Evolutionary conservation across 2,113 vertebrate genomes (phyloP).

Genomic region (Nanorana parkeri): DNA sequence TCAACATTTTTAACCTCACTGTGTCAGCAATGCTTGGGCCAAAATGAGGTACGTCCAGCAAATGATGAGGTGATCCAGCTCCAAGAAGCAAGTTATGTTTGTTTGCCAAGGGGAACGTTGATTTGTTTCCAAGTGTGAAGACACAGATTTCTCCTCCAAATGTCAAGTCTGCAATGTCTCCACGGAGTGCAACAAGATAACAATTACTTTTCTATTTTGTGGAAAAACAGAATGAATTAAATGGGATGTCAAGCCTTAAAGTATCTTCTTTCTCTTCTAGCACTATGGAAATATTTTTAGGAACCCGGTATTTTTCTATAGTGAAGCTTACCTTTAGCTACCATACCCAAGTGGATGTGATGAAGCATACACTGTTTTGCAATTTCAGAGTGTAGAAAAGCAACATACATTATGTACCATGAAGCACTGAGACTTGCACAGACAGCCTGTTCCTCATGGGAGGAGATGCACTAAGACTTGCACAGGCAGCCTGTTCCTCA

Average conservation of each 20-base stretch:
- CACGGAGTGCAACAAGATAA: conserved; percentile 49
- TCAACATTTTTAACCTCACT: conserved; percentile 58
- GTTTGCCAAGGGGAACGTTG: conserved; percentile 53
- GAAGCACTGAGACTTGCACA: too few species aligned
- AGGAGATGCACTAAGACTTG: too few species aligned
- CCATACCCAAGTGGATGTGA: too few species aligned
- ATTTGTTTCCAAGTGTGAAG: conserved; percentile 53
- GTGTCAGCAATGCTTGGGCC: conserved; percentile 54
- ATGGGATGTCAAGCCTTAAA: background rate
- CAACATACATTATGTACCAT: too few species aligned
- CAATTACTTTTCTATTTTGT: conserved; percentile 45
- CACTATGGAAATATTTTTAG: too few species aligned
- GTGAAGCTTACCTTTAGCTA: too few species aligned
- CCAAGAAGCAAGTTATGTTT: conserved; percentile 48
- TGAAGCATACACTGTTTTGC: too few species aligned
- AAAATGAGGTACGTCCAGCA: conserved; percentile 51
- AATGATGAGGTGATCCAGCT: conserved; percentile 53
- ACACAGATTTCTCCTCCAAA: conserved; percentile 47
- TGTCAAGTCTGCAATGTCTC: conserved; percentile 52
- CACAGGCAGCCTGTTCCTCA: too few species aligned
- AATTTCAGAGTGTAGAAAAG: too few species aligned
- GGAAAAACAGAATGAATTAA: conserved; percentile 7
- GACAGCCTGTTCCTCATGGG: too few species aligned
- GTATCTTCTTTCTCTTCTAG: too few species aligned
- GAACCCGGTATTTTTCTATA: too few species aligned